phyloP scores from a whole-genome alignment of 2,888 invertebrate genomes.

The Pyralis farinalis region DNA sequence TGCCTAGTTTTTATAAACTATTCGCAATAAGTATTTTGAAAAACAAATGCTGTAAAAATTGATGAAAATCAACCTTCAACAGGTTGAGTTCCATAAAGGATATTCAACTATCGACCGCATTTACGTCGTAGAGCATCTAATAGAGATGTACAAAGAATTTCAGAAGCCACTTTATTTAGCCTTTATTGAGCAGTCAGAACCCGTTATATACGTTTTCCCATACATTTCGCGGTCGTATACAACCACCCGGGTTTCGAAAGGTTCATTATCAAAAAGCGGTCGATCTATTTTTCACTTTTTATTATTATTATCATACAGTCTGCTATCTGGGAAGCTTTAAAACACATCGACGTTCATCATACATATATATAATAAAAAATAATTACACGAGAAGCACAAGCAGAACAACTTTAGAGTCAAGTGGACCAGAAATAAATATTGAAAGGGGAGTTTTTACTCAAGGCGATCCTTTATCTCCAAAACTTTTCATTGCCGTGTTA shows the following conservation, averaged over 20 bases:
- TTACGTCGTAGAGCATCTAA: constrained; percentile 10
- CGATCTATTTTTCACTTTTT: constrained; percentile 1
- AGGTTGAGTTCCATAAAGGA: constrained; percentile 18
- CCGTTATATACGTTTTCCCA: too few relatives aligned
- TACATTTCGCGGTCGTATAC: too few relatives aligned
- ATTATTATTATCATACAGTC: too few relatives aligned
- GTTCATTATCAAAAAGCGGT: constrained; percentile 4
- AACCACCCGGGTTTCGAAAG: too few relatives aligned
- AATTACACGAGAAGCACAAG: constrained; percentile 1
- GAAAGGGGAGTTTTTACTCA: not conserved
- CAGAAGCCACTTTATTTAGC: constrained; percentile 1
- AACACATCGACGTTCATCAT: not conserved
- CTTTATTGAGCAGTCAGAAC: too few relatives aligned
- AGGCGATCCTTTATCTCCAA: not conserved
- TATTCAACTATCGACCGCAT: constrained; percentile 18
- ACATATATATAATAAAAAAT: not conserved
- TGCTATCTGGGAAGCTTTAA: not conserved
- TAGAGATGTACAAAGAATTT: constrained; percentile 7
- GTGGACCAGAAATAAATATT: not conserved
- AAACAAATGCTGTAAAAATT: constrained; percentile 7
- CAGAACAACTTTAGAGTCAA: not conserved
- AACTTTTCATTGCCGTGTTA: not conserved
- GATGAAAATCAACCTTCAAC: constrained; percentile 17
- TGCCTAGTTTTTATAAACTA: constrained; percentile 16
- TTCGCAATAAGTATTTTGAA: constrained; percentile 14